These are phyloP conservation scores for Oscarella lobularis DNA, from an alignment of 37 sponge, comb jelly and placozoan genomes.

Conservation along the genomic window DNA sequence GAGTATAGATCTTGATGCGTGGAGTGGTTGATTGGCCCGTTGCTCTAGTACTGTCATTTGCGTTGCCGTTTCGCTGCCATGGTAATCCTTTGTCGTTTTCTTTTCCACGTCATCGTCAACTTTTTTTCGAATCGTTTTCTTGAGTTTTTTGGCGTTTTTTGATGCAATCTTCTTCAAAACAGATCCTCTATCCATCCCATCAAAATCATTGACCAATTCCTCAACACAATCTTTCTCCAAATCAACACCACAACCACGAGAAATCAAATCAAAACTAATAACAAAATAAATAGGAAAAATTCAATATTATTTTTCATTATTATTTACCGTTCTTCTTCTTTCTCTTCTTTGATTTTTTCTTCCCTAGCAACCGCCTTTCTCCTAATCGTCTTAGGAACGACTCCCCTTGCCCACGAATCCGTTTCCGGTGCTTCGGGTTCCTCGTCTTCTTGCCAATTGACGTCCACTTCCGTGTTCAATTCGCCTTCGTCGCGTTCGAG, in stretches of 20 bases:
- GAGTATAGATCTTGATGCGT: not conserved
- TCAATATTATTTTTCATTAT: not conserved
- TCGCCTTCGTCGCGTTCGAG: constrained; percentile 53
- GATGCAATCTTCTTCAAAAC: no score
- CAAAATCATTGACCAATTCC: not conserved
- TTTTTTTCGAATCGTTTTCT: not conserved
- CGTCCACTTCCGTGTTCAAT: constrained; percentile 12
- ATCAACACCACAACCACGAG: no score
- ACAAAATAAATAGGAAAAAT: not conserved
- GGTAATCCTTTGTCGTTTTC: not conserved
- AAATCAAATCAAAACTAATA: not conserved
- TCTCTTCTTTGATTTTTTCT: not conserved
- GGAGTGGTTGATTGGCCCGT: not conserved
- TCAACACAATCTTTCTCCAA: no score
- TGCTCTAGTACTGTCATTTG: not conserved
- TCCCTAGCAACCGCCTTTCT: no score
- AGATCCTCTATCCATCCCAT: no score
- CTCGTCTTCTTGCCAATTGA: constrained; percentile 46
- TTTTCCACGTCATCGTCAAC: not conserved
- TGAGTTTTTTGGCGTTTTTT: not conserved
- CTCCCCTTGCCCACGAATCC: constrained; percentile 62
- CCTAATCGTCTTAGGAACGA: constrained; percentile 27
- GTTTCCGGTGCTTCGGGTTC: constrained; percentile 37
- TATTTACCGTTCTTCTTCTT: not conserved
- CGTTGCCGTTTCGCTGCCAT: not conserved